These are phyloP conservation scores for Halichondria panicea DNA, from an alignment of 37 sponge, comb jelly and placozoan species.

Conservation along the genomic window DNA sequence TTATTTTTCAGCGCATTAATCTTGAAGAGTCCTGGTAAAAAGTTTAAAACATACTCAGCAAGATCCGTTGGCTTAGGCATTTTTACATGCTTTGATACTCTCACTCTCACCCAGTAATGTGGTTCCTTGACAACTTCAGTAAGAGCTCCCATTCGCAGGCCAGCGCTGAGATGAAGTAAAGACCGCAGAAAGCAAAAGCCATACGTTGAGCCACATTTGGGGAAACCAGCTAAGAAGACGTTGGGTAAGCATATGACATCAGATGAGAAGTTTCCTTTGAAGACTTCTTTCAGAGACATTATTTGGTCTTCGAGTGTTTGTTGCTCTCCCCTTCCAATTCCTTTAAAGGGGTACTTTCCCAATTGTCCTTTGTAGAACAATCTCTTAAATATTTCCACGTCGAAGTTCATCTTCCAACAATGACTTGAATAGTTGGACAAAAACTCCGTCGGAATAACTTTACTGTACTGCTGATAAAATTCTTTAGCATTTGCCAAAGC, in stretches of 20 bases:
- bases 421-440: background rate
- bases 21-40: background rate
- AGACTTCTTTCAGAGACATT: background rate
- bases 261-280: background rate
- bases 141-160: no score
- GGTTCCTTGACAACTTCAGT: conserved; percentile 23
- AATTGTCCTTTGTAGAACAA: no score
- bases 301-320: no score
- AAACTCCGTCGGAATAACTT: conserved; percentile 10
- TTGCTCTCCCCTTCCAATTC: no score
- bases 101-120: conserved; percentile 32
- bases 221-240: conserved; percentile 47
- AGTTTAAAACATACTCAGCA: conserved; percentile 12
- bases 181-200: conserved; percentile 15
- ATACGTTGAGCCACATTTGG: conserved; percentile 52
- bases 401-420: conserved; percentile 1
- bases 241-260: conserved; percentile 30
- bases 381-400: background rate
- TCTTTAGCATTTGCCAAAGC: conserved; percentile 1
- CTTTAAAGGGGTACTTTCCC: no score
- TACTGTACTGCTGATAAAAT: background rate
- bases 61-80: background rate
- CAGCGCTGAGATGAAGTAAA: background rate
- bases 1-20: background rate
- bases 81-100: background rate